phyloP scores from a whole-genome alignment of 2,888 invertebrate species.

The Ecdyonurus torrentis region DNA sequence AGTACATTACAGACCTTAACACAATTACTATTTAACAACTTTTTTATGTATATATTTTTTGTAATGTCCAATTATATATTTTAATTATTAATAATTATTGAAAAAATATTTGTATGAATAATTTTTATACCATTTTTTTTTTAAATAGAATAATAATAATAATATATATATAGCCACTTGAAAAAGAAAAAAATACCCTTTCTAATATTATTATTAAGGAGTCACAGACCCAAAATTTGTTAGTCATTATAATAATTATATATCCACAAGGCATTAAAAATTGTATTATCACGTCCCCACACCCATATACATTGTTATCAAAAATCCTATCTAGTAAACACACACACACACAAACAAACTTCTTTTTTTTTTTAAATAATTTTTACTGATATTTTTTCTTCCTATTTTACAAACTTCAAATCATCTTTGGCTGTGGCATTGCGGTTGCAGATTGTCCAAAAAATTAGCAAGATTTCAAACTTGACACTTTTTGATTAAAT shows the following conservation, averaged over 20 bases:
- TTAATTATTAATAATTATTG: conserved; percentile 7
- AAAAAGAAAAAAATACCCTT: too few relatives aligned
- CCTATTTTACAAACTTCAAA: background rate
- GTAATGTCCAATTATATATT: background rate
- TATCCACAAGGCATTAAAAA: background rate
- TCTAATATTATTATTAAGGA: background rate
- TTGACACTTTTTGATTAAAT: background rate
- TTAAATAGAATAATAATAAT: too few relatives aligned
- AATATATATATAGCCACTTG: conserved; percentile 5
- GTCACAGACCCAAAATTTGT: conserved; percentile 1
- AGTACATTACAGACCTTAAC: background rate
- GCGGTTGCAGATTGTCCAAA: background rate
- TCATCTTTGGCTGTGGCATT: background rate
- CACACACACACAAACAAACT: background rate
- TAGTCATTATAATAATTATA: background rate
- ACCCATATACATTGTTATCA: background rate
- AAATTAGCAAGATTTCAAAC: background rate
- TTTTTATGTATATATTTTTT: too few relatives aligned
- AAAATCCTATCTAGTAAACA: background rate
- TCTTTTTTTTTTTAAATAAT: background rate
- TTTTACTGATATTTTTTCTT: background rate
- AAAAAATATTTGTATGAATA: conserved; percentile 7
- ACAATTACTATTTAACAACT: background rate
- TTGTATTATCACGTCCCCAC: background rate
- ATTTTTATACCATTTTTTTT: conserved; percentile 4